Conservation (phyloP, 1,140 invertebrate genomes). For the Drosophila obscura region DNA sequence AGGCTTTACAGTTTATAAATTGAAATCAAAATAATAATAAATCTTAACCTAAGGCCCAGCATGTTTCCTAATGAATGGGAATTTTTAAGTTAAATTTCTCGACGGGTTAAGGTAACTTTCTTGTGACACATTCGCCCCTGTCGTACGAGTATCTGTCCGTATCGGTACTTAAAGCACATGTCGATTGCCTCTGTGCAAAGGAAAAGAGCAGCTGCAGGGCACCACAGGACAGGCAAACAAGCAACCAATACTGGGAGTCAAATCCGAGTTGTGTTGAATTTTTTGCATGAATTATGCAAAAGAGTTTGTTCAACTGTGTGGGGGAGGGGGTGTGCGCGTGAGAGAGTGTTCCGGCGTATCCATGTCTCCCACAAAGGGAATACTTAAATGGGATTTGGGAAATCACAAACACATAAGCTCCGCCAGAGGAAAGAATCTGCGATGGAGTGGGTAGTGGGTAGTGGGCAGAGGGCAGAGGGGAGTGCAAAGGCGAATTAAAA, state of each 20-base stretch:
- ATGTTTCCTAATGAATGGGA: no score
- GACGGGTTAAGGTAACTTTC: conserved; percentile 30
- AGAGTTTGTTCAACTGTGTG: conserved; percentile 61
- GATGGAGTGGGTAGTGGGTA: conserved; percentile 24
- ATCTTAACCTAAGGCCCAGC: no score
- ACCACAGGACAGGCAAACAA: background rate
- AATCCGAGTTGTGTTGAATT: conserved; percentile 45
- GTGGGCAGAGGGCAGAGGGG: conserved; percentile 2
- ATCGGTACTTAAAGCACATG: conserved; percentile 46
- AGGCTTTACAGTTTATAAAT: no score
- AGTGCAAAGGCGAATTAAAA: conserved; percentile 29
- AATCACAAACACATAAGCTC: conserved; percentile 51
- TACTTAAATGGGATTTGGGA: conserved; percentile 79
- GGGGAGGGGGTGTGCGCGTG: background rate
- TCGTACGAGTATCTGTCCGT: background rate
- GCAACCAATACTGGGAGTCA: conserved; percentile 27
- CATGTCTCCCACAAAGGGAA: conserved; percentile 68
- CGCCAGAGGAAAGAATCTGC: conserved; percentile 6
- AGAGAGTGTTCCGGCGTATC: conserved; percentile 38
- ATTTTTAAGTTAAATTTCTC: background rate
- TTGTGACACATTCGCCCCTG: conserved; percentile 7
- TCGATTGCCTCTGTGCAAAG: conserved; percentile 13
- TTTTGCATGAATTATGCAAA: conserved; percentile 78
- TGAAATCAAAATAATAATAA: no score
- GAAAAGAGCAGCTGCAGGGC: background rate